Conservation (phyloP, 2,113 vertebrate species). For the Regulus satrapa region DNA sequence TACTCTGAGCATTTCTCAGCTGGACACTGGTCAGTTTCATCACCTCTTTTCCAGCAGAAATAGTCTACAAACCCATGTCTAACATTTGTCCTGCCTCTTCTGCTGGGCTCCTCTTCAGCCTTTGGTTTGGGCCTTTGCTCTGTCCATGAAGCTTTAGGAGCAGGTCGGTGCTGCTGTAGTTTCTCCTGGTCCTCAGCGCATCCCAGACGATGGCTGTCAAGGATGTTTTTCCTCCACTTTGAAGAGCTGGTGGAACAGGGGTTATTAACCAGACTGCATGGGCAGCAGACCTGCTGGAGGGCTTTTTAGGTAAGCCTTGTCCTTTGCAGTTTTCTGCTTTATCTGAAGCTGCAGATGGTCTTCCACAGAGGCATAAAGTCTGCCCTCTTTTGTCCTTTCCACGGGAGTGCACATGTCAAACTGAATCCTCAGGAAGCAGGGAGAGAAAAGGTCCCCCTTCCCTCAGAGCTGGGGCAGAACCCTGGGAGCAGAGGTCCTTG, state of each 20-base stretch:
- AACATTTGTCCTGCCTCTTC: not conserved
- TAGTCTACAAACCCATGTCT: rapidly evolving
- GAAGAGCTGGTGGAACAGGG: not conserved
- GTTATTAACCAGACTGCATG: not conserved
- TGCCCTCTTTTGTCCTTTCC: not conserved
- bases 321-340: not conserved
- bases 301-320: not conserved
- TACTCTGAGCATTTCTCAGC: not conserved
- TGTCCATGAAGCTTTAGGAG: not conserved
- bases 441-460: not conserved
- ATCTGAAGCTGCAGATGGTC: not conserved
- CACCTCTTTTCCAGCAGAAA: not conserved
- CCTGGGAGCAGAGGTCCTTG: not conserved
- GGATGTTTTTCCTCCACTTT: not conserved
- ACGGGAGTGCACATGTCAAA: not conserved
- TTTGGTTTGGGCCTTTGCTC: not conserved
- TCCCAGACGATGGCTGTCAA: rapidly evolving
- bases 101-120: not conserved
- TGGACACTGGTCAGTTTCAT: not conserved
- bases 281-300: not conserved
- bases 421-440: not conserved
- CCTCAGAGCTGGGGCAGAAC: not conserved
- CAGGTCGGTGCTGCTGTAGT: not conserved
- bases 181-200: not conserved
- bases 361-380: not conserved